Conservation (phyloP, 2,888 invertebrate species). For the Callinectes sapidus region DNA sequence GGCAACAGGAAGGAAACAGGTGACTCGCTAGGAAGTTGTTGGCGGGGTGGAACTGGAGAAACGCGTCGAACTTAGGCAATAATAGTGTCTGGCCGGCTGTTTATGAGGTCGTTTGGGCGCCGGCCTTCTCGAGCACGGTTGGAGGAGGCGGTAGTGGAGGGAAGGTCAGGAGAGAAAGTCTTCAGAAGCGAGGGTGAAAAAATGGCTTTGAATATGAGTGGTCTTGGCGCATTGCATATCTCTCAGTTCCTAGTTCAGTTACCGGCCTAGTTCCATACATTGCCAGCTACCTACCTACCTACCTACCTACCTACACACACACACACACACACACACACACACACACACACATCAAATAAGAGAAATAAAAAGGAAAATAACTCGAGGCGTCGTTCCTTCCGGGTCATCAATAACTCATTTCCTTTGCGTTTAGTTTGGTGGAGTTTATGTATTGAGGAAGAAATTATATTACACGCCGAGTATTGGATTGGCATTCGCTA, state of each 20-base stretch:
- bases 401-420: not conserved
- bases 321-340: slow-evolving; percentile 22
- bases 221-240: not conserved
- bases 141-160: not conserved
- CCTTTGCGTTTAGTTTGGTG: too few species aligned
- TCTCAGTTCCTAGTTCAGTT: too few species aligned
- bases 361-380: not conserved
- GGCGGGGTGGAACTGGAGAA: not conserved
- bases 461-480: too few species aligned
- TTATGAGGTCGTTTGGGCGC: not conserved
- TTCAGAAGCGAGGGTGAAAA: not conserved
- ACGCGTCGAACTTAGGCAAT: not conserved
- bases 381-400: not conserved
- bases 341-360: slow-evolving; percentile 28
- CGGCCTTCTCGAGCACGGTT: not conserved
- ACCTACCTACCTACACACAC: not conserved
- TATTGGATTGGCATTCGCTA: not conserved
- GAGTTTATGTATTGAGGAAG: too few species aligned
- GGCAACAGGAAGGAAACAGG: not conserved
- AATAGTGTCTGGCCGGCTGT: not conserved
- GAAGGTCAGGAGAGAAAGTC: not conserved
- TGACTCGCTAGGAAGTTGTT: not conserved
- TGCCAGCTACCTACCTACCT: not conserved
- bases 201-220: not conserved
- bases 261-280: not conserved